A percentile compares a stretch with the other conserved stretches of the same genome.
phyloP scores from a whole-genome alignment of 2,888 invertebrate species.

The Drosophila acutilabella region DNA sequence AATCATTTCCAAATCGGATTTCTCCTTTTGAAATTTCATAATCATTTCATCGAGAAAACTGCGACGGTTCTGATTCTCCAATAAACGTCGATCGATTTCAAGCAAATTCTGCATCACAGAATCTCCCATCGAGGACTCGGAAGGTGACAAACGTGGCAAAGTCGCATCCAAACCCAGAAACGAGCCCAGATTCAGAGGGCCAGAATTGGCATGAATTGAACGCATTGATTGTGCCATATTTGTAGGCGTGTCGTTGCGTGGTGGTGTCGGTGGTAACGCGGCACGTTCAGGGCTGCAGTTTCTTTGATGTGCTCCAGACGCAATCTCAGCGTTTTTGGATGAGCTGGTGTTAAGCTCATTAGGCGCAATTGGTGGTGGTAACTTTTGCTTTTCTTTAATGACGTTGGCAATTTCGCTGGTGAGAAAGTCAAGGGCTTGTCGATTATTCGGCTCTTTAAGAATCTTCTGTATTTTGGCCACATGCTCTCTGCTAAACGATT shows the following conservation, averaged over 20 bases:
- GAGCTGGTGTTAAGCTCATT: conserved; percentile 44
- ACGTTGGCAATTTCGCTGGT: conserved; percentile 80
- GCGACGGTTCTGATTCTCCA: conserved; percentile 83
- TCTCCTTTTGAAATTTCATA: conserved; percentile 83
- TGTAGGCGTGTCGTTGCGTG: conserved; percentile 28
- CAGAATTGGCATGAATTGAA: not conserved
- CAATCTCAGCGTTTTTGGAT: conserved; percentile 51
- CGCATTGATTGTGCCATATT: conserved; percentile 10
- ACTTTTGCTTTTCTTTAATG: conserved; percentile 48
- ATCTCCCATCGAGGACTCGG: conserved; percentile 68
- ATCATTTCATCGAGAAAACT: conserved; percentile 84
- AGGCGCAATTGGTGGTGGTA: conserved; percentile 42
- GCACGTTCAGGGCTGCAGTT: conserved; percentile 1
- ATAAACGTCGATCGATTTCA: conserved; percentile 82
- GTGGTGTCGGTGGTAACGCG: conserved; percentile 48
- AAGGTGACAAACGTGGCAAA: conserved; percentile 32
- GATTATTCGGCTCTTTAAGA: conserved; percentile 76
- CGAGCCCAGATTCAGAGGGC: conserved; percentile 21
- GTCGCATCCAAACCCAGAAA: conserved; percentile 38
- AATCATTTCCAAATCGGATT: conserved; percentile 81
- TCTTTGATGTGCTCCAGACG: conserved; percentile 47
- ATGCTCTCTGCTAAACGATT: conserved; percentile 72
- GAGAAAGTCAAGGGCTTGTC: conserved; percentile 80
- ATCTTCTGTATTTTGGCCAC: conserved; percentile 80
- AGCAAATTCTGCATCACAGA: conserved; percentile 73